These are phyloP conservation scores for Thaumatotibia leucotreta DNA, from an alignment of 1,140 invertebrate species.

Conservation along the genomic window DNA sequence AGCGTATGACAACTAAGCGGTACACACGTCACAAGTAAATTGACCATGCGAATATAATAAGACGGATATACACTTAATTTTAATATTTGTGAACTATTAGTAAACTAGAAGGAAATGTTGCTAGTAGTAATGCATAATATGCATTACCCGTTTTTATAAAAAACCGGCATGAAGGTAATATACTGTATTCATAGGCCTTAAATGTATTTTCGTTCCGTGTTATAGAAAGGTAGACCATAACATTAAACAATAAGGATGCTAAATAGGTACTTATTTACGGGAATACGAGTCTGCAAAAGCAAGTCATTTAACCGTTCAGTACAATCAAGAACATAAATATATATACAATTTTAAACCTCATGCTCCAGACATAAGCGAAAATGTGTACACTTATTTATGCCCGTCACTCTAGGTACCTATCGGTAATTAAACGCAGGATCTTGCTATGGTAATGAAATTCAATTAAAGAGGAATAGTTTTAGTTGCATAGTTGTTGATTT, in stretches of 20 bases:
- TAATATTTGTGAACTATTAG: too few relatives aligned
- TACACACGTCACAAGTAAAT: too few relatives aligned
- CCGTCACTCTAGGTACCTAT: too few relatives aligned
- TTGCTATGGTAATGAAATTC: conserved; percentile 67
- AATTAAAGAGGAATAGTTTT: conserved; percentile 61
- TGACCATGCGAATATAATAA: too few relatives aligned
- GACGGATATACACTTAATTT: too few relatives aligned
- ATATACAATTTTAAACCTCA: too few relatives aligned
- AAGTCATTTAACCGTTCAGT: conserved; percentile 47
- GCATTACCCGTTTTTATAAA: neutral
- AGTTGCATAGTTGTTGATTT: conserved; percentile 49
- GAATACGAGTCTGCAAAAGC: neutral
- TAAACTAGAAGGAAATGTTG: too few relatives aligned
- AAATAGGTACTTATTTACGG: neutral
- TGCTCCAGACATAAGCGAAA: too few relatives aligned
- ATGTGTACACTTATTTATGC: too few relatives aligned
- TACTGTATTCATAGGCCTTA: neutral
- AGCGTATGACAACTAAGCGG: too few relatives aligned
- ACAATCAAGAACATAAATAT: too few relatives aligned
- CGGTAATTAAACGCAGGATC: conserved; percentile 61
- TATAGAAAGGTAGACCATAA: neutral
- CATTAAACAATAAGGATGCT: neutral
- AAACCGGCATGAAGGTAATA: neutral
- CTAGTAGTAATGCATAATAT: neutral
- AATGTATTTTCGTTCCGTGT: neutral